phyloP scores from a whole-genome alignment of 2,113 vertebrate species.

The Ahaetulla prasina region DNA sequence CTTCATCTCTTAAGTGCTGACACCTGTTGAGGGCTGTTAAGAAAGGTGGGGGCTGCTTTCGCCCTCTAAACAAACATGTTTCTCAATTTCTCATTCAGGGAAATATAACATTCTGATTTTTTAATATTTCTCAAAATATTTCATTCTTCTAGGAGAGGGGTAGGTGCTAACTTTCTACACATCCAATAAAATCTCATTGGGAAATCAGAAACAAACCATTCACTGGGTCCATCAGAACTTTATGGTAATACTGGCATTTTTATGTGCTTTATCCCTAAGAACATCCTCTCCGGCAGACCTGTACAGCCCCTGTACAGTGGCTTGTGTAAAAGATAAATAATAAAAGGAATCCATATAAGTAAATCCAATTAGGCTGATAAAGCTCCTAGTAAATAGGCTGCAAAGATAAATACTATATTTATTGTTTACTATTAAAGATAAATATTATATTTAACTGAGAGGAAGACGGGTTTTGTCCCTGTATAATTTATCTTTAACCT shows the following conservation, averaged over 20 bases:
- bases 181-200: background rate
- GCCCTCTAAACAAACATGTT: too few species aligned
- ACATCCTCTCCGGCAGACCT: background rate
- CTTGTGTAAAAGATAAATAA: background rate
- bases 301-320: background rate
- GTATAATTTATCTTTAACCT: background rate
- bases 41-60: too few species aligned
- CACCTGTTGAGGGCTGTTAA: too few species aligned
- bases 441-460: background rate
- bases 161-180: too few species aligned
- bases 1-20: too few species aligned
- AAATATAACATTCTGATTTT: too few species aligned
- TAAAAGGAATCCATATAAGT: background rate
- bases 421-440: background rate
- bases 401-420: background rate
- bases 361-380: background rate
- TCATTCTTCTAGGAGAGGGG: too few species aligned
- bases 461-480: background rate
- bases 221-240: background rate
- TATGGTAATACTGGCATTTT: background rate
- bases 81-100: too few species aligned
- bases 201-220: background rate
- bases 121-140: too few species aligned
- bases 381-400: background rate
- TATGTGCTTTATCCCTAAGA: background rate